A percentile compares a stretch with the other conserved stretches of the same genome.
Conservation (phyloP, 2,888 invertebrate species). For the Andrena bicolor region DNA sequence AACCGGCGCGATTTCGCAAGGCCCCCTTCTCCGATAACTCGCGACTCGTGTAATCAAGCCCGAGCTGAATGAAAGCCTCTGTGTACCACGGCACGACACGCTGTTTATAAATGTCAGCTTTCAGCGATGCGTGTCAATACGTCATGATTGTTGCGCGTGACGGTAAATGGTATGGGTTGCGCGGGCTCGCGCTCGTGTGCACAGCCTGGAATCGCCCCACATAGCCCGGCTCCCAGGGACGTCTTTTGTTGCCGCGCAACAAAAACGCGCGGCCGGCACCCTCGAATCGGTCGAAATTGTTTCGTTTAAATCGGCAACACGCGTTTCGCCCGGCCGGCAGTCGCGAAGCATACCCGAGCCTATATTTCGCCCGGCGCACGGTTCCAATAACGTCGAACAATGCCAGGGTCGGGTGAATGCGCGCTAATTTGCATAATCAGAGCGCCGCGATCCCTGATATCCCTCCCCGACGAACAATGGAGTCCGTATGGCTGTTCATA, state of each 20-base stretch:
- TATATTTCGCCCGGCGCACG: neutral
- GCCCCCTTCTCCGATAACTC: constrained; percentile 61
- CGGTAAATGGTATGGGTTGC: constrained; percentile 27
- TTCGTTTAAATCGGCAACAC: constrained; percentile 64
- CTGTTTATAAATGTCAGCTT: constrained; percentile 73
- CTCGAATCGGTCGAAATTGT: constrained; percentile 62
- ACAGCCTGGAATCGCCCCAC: constrained; percentile 23
- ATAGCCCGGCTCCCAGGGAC: constrained; percentile 11
- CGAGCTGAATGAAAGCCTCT: constrained; percentile 69
- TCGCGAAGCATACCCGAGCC: neutral
- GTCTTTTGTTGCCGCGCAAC: constrained; percentile 56
- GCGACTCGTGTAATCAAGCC: constrained; percentile 63
- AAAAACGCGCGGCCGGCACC: constrained; percentile 49
- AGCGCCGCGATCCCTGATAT: constrained; percentile 4
- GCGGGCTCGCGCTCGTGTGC: constrained; percentile 33
- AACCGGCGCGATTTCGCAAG: constrained; percentile 67
- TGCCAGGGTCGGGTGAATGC: constrained; percentile 5
- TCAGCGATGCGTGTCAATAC: constrained; percentile 65
- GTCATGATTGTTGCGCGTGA: constrained; percentile 53
- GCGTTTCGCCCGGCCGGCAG: constrained; percentile 18
- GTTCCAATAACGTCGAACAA: constrained; percentile 16
- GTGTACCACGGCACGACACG: constrained; percentile 51
- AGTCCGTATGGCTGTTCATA: constrained; percentile 30
- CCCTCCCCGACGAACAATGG: constrained; percentile 16
- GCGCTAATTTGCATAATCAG: constrained; percentile 50